Evolutionary conservation across 2,888 invertebrate species (phyloP), one percentile per base, ranked within the genome.

Genomic region (Aricia artaxerxes): DNA sequence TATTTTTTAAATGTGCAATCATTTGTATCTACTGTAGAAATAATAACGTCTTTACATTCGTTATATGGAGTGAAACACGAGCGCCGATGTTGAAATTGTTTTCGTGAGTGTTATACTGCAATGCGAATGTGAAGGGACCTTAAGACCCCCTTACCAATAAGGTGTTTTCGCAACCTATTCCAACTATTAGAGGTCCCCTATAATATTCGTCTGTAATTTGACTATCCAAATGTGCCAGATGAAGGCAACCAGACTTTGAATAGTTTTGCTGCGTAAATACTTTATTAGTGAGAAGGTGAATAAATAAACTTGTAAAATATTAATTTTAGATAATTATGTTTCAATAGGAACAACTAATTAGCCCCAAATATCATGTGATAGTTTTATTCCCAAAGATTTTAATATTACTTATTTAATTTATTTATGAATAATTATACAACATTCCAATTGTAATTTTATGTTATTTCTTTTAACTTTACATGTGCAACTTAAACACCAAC

Each of bases 1-100:
- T 87, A 87, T 85, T 89, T 89, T 88, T 89, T 87, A 87, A 87
- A 92, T 88, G 92, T 92, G 92, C 92, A 93, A 92, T 93, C 90
- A 87, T 92, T 89, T 57, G 53, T 76, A 57, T 76, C 85, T 90
- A 90, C 83, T 82, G 84, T 85, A 84, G 83, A 84, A 82, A 82
- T 82, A 80, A 83, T 85, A 80, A 80, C 78, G 82, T 80, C 80
- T 38, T 69, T 13, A 35, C 35, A 69, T 69, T 38, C 35, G 35
- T 69, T 9, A 49, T 9, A 35, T 35, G 13, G 13, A 11, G 35
- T 3, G 13, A 35, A 69, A 69, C 69, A 38, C 69, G 35, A 38
- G 24, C 35, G 35, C 35, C 13, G 69, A 69, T 69, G 69, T 69
- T 69, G 5, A 69, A 38, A 11, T 69, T 35, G 69, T 69, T 69